Conservation (phyloP, 2,113 vertebrate genomes). For the Canis aureus region DNA sequence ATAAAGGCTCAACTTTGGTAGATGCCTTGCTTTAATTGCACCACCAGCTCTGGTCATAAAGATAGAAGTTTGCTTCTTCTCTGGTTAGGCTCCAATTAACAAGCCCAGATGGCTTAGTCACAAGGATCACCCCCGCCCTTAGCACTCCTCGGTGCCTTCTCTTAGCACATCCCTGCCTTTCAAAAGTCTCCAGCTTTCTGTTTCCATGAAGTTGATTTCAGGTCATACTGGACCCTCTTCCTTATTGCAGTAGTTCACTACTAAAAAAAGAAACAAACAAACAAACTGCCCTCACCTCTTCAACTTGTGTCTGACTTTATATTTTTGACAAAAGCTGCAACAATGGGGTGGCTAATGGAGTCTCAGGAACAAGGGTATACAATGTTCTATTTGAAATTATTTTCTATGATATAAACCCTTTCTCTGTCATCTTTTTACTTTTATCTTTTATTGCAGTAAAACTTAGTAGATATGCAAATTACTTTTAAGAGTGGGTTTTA, state of each 20-base stretch:
- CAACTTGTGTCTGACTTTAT: neutral
- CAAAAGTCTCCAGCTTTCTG: neutral
- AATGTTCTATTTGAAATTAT: neutral
- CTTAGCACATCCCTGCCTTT: too few relatives aligned
- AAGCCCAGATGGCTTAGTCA: neutral
- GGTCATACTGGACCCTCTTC: neutral
- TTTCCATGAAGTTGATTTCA: neutral
- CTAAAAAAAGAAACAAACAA: neutral
- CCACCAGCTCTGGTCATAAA: neutral
- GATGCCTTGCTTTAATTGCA: neutral
- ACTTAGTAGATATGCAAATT: neutral
- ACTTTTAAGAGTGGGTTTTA: neutral
- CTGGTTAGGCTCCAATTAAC: neutral
- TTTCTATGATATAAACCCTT: neutral
- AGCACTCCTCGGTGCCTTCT: neutral
- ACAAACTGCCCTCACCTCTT: neutral
- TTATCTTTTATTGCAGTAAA: neutral
- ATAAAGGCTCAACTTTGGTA: neutral
- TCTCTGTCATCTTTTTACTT: neutral
- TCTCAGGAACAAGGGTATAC: neutral
- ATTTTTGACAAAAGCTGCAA: neutral
- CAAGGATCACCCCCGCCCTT: neutral
- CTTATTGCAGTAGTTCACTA: neutral
- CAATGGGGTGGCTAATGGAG: neutral
- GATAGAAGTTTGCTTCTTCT: neutral